Conservation (phyloP, 2,888 invertebrate species). For the Lampropteryx suffumata region DNA sequence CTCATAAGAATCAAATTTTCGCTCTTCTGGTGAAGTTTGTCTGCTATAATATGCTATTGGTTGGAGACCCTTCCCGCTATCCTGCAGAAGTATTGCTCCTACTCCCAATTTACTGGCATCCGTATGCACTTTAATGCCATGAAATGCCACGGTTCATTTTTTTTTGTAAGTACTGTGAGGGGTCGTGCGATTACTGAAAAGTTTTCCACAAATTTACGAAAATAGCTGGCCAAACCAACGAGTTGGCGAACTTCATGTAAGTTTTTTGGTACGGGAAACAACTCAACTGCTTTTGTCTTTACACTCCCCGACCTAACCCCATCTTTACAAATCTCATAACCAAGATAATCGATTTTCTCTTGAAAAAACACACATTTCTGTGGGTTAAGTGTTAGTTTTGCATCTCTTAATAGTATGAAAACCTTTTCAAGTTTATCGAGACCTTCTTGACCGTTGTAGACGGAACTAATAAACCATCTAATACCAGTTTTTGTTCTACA, state of each 20-base stretch:
- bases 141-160: background rate
- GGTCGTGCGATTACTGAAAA: background rate
- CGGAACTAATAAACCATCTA: slow-evolving; percentile 2
- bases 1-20: background rate
- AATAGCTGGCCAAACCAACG: background rate
- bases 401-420: background rate
- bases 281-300: background rate
- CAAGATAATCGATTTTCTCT: background rate
- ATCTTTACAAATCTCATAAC: background rate
- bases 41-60: background rate
- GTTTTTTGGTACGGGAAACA: background rate
- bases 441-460: background rate
- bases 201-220: background rate
- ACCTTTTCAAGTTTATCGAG: background rate
- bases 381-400: background rate
- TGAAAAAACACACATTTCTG: slow-evolving; percentile 1
- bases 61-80: background rate
- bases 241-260: background rate
- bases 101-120: background rate
- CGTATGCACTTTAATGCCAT: background rate
- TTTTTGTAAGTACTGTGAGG: background rate
- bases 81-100: background rate
- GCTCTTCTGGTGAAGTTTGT: background rate
- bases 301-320: background rate
- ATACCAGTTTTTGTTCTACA: background rate